These are phyloP conservation scores for Gallinago stenura DNA, from an alignment of 2,797 vertebrate genomes.

Conservation along the genomic window DNA sequence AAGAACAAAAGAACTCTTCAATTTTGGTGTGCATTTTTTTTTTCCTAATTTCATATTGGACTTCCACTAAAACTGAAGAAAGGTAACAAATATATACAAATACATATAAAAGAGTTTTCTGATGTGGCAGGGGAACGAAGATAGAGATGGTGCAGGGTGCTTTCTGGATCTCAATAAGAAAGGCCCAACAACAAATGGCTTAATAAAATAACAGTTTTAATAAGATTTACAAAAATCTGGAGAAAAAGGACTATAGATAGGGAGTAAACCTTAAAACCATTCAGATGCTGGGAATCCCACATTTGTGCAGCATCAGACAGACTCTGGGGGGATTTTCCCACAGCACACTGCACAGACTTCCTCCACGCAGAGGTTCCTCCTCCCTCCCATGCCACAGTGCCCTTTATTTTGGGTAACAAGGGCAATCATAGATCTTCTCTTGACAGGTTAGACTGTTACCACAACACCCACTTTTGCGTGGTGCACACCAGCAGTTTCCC, in stretches of 20 bases:
- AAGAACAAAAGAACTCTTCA: not conserved
- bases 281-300: not conserved
- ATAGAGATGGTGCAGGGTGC: accelerated
- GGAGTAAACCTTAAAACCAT: not conserved
- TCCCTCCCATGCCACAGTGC: not conserved
- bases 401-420: not conserved
- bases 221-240: not conserved
- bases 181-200: not conserved
- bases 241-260: not conserved
- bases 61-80: not conserved
- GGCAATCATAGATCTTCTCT: not conserved
- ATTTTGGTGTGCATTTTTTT: not conserved
- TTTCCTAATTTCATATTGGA: not conserved
- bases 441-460: no score
- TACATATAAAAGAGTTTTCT: not conserved
- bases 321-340: not conserved
- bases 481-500: not conserved
- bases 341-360: accelerated
- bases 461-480: accelerated
- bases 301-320: not conserved
- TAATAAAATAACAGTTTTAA: not conserved
- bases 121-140: not conserved
- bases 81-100: not conserved
- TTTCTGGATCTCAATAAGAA: not conserved
- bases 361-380: not conserved